Base-by-base conservation (phyloP, 1,140 invertebrate genomes). In the Drosophila gunungcola region DNA sequence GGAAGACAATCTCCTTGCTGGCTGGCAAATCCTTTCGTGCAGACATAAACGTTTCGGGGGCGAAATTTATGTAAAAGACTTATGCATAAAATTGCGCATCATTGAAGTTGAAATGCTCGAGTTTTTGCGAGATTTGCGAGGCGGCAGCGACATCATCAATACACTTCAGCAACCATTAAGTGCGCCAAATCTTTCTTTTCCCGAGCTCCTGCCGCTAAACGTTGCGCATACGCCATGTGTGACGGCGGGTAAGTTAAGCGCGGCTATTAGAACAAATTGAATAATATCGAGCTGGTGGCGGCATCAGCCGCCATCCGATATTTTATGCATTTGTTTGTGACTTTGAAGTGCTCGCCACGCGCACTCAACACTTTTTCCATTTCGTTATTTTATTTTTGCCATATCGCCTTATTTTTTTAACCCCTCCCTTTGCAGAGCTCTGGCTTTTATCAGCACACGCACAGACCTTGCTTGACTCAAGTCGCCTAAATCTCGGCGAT, bases 41-140 rank as follows among this genome's bases (percentile, higher is more conserved):
- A 80, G 81, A 80, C 77, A 70, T 78, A 85, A 85, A 85, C 76
- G 81, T 75, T 82, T 73, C 29, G 48, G 48, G 13, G 52, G 64
- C 64, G 56, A 80, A 88, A 89, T 89, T 89, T 89, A 89, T 89
- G 84, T 89, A 89, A 89, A 89, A 80, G 84, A 84, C 86, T 89
- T 84, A 80, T 82, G 80, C 84, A 89, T 89, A 89, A 89, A 89
- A 89, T 84, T 84, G 84, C 85, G 84, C 84, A 75, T 89, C 84
- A 89, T 89, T 89, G 84, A 80, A 83, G 84, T 89, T 84, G 80
- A 89, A 88, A 89, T 83, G 69, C 84, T 72, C 32, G 73, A 85
- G 84, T 85, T 78, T 32, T 32, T 32, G 29, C 29, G 29, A 85
- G 81, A 84, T 84, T 84, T 76, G 75, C 54, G 52, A 46, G 12